Percentiles rank a stretch among this genome's conserved stretches.
These are phyloP conservation scores for Acanthosepion esculentum DNA, from an alignment of 2,888 invertebrate genomes.

Conservation along the genomic window DNA sequence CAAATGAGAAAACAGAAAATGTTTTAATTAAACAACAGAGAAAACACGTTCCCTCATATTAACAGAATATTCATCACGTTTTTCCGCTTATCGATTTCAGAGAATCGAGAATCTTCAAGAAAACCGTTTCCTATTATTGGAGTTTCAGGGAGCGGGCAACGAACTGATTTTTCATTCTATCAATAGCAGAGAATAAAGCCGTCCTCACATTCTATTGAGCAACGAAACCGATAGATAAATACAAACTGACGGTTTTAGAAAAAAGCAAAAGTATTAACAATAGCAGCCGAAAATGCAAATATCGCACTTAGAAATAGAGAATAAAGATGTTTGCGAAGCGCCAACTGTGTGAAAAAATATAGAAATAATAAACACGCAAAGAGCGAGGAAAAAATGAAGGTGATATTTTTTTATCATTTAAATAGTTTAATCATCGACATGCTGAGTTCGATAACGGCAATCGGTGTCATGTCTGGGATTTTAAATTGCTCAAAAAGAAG, in stretches of 20 bases:
- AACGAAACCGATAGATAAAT: not conserved
- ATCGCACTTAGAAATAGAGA: not conserved
- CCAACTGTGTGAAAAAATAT: not conserved
- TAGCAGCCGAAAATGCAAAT: not conserved
- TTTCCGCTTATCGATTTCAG: constrained; percentile 2
- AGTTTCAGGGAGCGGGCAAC: not conserved
- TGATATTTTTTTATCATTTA: not conserved
- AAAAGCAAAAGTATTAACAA: not conserved
- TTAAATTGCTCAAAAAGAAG: not conserved
- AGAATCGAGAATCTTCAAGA: not conserved
- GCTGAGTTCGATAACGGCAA: too few relatives aligned
- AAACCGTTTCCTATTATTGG: constrained; percentile 21
- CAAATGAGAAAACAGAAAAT: constrained; percentile 33
- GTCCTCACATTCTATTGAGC: not conserved
- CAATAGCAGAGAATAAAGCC: not conserved
- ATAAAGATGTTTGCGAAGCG: not conserved
- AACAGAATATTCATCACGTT: constrained; percentile 33
- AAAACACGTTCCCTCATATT: not conserved
- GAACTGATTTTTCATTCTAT: not conserved
- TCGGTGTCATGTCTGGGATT: not conserved
- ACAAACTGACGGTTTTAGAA: not conserved
- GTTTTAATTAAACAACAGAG: constrained; percentile 18
- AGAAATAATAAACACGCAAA: not conserved
- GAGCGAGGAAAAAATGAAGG: not conserved
- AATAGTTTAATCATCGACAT: not conserved